Evolutionary conservation across 2,797 vertebrate genomes (phyloP).

Genomic region (Sebastiscus tertius): DNA sequence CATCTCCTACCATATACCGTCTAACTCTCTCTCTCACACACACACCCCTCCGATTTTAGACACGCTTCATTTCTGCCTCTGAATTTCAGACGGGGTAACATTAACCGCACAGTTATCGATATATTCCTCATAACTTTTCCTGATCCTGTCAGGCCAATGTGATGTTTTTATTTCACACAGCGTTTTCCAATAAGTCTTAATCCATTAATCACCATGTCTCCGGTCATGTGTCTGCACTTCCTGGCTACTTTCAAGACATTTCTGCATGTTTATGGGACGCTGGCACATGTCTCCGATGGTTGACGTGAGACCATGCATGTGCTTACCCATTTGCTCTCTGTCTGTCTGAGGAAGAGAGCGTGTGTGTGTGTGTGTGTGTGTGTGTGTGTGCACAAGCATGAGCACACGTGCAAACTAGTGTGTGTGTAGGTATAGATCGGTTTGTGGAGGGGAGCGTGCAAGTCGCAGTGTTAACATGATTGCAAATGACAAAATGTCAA

Average conservation of each 20-base stretch:
- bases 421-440: slow-evolving; percentile 77
- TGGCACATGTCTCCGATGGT: slow-evolving; percentile 4
- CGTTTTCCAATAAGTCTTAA: slow-evolving; percentile 21
- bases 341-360: slow-evolving; percentile 16
- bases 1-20: slow-evolving; percentile 40
- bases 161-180: slow-evolving; percentile 17
- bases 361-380: slow-evolving; percentile 15
- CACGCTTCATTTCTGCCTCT: slow-evolving; percentile 18
- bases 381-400: slow-evolving; percentile 31
- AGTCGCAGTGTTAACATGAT: slow-evolving; percentile 86
- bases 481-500: slow-evolving; percentile 90
- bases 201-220: slow-evolving; percentile 30
- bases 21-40: slow-evolving; percentile 26
- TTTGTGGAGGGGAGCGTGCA: slow-evolving; percentile 74
- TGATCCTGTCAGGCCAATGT: background rate
- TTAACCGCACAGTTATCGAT: slow-evolving; percentile 10
- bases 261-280: background rate
- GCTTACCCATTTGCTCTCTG: slow-evolving; percentile 40
- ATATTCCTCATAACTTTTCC: slow-evolving; percentile 8
- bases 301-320: slow-evolving; percentile 45
- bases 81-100: slow-evolving; percentile 15
- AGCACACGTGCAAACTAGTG: slow-evolving; percentile 63
- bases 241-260: slow-evolving; percentile 32
- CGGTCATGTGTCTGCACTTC: background rate
- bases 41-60: slow-evolving; percentile 21